phyloP scores from a whole-genome alignment of 1,140 invertebrate species.

The Cotesia chilonis region DNA sequence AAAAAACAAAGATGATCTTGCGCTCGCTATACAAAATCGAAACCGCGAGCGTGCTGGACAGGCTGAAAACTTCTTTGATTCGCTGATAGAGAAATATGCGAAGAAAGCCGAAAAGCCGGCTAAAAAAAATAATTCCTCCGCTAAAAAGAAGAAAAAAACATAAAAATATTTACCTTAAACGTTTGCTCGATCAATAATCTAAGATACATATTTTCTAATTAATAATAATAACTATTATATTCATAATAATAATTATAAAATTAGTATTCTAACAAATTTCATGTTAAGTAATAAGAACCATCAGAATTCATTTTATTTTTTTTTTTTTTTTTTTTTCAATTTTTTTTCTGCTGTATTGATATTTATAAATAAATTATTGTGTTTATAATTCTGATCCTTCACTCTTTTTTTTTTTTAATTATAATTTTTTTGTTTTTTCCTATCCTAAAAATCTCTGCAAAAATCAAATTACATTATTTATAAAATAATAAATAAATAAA shows the following conservation, averaged over 20 bases:
- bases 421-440: too few species aligned
- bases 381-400: too few species aligned
- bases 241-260: too few species aligned
- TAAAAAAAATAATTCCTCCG: constrained; percentile 36
- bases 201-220: not conserved
- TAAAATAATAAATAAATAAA: too few species aligned
- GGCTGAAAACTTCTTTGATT: constrained; percentile 59
- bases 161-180: not conserved
- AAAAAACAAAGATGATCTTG: constrained; percentile 47
- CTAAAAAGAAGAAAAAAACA: constrained; percentile 46
- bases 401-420: too few species aligned
- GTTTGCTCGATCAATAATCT: constrained; percentile 2
- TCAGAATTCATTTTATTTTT: constrained; percentile 1
- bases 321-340: constrained; percentile 12
- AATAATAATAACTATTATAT: too few species aligned
- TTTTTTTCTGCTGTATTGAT: constrained; percentile 13
- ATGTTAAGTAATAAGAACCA: too few species aligned
- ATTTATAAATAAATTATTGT: constrained; percentile 10
- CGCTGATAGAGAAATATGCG: constrained; percentile 60
- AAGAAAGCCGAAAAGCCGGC: constrained; percentile 49
- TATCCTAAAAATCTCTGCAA: too few species aligned
- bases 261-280: too few species aligned
- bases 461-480: too few species aligned
- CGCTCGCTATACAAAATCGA: constrained; percentile 56
- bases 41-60: constrained; percentile 52